Evolutionary conservation across 2,888 invertebrate genomes (phyloP).

Genomic region (Proisotoma minuta): DNA sequence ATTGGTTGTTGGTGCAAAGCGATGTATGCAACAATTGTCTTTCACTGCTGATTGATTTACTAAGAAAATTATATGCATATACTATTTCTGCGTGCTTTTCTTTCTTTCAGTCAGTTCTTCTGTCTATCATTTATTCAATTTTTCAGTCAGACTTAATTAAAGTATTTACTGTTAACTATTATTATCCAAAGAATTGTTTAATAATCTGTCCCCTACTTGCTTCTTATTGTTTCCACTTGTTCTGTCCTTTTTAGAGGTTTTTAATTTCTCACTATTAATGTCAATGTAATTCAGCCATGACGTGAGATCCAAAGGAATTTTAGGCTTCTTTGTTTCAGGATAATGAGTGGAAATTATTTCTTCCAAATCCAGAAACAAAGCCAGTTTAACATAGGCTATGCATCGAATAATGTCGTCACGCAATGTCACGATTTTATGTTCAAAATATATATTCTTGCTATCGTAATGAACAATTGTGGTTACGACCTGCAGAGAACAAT

Average conservation of each 20-base stretch:
- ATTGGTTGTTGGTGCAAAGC: too few species aligned
- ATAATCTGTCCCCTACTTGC: too few species aligned
- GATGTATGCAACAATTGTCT: too few species aligned
- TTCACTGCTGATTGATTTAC: too few species aligned
- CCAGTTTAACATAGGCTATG: conserved; percentile 70
- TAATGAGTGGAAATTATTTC: conserved; percentile 63
- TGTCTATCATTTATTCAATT: too few species aligned
- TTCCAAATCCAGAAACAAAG: conserved; percentile 59
- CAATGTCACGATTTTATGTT: conserved; percentile 73
- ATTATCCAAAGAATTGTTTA: too few species aligned
- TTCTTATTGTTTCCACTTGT: background rate
- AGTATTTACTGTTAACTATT: too few species aligned
- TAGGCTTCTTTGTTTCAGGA: conserved; percentile 58
- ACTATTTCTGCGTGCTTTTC: too few species aligned
- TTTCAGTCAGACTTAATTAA: too few species aligned
- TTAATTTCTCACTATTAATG: conserved; percentile 68
- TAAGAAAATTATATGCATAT: too few species aligned
- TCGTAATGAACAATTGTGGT: conserved; percentile 70
- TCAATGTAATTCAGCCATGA: conserved; percentile 74
- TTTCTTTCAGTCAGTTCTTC: too few species aligned
- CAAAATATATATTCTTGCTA: conserved; percentile 76
- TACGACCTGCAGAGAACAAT: conserved; percentile 23
- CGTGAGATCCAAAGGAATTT: conserved; percentile 65
- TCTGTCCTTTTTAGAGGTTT: conserved; percentile 47
- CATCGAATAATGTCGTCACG: conserved; percentile 75